Evolutionary conservation across 2,113 vertebrate genomes (phyloP).

Genomic region (Anseranas semipalmata): DNA sequence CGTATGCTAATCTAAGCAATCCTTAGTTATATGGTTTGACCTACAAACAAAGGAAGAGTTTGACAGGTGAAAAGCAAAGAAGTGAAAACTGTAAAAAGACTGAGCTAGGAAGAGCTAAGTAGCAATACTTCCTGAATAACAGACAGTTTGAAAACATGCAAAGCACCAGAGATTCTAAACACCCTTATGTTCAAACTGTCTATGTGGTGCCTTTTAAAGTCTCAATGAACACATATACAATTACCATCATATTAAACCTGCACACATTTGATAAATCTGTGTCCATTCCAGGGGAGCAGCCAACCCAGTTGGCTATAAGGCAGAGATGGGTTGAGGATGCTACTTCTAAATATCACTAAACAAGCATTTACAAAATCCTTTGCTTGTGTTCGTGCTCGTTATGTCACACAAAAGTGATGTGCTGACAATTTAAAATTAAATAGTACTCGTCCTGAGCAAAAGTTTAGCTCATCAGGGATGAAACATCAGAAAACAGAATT

Average conservation of each 20-base stretch:
- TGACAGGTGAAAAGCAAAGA: not conserved
- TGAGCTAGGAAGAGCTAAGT: not conserved
- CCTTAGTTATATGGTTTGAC: not conserved
- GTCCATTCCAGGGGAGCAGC: not conserved
- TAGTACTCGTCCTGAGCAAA: not conserved
- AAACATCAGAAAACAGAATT: not conserved
- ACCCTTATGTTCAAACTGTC: accelerated
- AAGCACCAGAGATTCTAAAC: not conserved
- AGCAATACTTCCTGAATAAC: not conserved
- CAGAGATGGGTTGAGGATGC: accelerated
- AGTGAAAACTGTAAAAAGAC: not conserved
- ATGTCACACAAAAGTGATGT: accelerated
- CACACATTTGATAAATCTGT: not conserved
- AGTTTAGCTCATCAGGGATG: not conserved
- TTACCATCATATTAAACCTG: not conserved
- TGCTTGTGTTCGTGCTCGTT: accelerated
- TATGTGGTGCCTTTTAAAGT: accelerated
- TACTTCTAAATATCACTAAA: not conserved
- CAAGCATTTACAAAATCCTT: not conserved
- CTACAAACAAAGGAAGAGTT: not conserved
- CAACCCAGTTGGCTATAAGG: not conserved
- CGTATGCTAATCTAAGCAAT: not conserved
- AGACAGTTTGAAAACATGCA: not conserved
- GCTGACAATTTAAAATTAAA: not conserved
- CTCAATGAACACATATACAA: not conserved